phyloP scores from a whole-genome alignment of 2,113 vertebrate genomes.

The Crotalus horridus region DNA sequence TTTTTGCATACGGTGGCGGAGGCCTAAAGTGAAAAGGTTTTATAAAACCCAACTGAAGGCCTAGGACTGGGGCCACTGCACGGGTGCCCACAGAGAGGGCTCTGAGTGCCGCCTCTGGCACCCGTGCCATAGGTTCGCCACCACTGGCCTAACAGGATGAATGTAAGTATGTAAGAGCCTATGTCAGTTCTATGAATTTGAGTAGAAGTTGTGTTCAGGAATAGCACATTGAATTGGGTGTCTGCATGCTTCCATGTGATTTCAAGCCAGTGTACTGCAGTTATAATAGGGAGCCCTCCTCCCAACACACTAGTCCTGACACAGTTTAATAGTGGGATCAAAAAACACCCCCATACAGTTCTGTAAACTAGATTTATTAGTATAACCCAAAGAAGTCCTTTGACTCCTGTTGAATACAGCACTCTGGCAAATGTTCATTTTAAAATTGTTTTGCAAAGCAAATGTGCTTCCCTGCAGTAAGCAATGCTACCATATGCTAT shows the following conservation, averaged over 20 bases:
- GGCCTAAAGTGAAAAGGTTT: no score
- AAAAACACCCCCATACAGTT: background rate
- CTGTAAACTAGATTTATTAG: background rate
- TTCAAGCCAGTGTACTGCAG: background rate
- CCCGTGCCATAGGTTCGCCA: no score
- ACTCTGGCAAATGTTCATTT: background rate
- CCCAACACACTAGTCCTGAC: background rate
- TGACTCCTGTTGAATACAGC: background rate
- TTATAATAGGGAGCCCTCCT: background rate
- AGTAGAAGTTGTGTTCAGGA: background rate
- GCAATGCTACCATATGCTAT: fast-evolving
- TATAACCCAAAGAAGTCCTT: background rate
- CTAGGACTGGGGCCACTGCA: no score
- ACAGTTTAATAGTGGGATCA: background rate
- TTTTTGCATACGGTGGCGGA: no score
- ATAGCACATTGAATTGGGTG: background rate
- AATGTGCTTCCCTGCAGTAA: background rate
- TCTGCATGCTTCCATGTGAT: background rate
- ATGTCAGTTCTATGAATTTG: background rate
- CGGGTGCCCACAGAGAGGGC: no score
- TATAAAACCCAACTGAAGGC: no score
- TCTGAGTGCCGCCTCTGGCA: no score
- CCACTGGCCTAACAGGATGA: background rate
- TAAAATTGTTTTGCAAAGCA: background rate
- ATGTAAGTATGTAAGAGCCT: background rate